These are phyloP conservation scores for Catocala fraxini DNA, from an alignment of 2,888 invertebrate genomes.

Conservation along the genomic window DNA sequence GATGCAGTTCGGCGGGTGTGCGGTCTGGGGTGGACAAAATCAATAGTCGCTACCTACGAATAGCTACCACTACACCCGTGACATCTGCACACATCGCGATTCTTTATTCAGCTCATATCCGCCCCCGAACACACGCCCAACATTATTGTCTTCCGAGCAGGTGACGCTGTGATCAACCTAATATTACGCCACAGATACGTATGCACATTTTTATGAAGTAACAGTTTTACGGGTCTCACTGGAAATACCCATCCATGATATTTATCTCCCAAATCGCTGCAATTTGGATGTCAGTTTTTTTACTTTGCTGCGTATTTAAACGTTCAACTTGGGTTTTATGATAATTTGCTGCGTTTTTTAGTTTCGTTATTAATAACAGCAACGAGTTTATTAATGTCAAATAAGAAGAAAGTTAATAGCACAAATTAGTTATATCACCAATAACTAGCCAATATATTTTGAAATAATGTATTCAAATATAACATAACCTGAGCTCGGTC, in stretches of 20 bases:
- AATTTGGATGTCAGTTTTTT: not conserved
- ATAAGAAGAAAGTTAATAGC: too few species aligned
- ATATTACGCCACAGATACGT: conserved; percentile 48
- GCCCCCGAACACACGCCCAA: conserved; percentile 60
- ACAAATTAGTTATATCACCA: not conserved
- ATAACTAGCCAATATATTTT: conserved; percentile 7
- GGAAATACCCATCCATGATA: conserved; percentile 4
- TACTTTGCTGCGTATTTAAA: not conserved
- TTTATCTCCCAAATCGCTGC: not conserved
- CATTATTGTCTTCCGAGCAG: conserved; percentile 73
- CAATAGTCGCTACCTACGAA: conserved; percentile 83
- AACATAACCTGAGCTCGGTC: conserved; percentile 19
- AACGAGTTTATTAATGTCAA: too few species aligned
- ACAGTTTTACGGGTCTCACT: conserved; percentile 19
- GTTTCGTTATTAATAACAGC: too few species aligned
- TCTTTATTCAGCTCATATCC: conserved; percentile 78
- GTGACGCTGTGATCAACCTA: conserved; percentile 66
- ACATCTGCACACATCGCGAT: conserved; percentile 81
- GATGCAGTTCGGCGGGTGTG: conserved; percentile 74
- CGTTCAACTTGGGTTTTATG: too few species aligned
- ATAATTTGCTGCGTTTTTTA: too few species aligned
- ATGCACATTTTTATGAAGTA: conserved; percentile 48
- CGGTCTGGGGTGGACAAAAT: conserved; percentile 86
- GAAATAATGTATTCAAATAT: conserved; percentile 26
- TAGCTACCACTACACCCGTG: conserved; percentile 76